Conservation (phyloP, 2,797 vertebrate genomes). For the Crypturellus tataupa region DNA sequence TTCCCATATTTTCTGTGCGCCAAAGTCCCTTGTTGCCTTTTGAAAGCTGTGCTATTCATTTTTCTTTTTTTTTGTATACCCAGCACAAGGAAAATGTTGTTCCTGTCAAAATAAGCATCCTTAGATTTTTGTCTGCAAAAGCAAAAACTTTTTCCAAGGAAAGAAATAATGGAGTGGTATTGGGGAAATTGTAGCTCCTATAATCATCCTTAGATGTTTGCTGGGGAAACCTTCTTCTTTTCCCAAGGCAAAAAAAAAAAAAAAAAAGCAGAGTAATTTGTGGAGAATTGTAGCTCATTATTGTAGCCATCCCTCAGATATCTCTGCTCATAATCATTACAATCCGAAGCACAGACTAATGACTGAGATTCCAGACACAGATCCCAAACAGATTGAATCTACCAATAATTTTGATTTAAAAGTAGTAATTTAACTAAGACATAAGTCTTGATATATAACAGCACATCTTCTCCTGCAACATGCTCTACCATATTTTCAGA, state of each 20-base stretch:
- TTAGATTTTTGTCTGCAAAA: constrained; percentile 24
- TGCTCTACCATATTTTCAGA: neutral
- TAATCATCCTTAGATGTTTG: neutral
- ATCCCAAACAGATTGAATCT: neutral
- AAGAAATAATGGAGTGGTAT: neutral
- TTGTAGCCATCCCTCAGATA: neutral
- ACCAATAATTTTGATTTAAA: neutral
- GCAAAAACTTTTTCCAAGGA: constrained; percentile 25
- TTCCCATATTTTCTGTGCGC: constrained; percentile 30
- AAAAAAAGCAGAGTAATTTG: neutral
- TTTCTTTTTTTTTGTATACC: constrained; percentile 16
- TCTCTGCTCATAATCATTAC: neutral
- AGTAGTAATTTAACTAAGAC: neutral
- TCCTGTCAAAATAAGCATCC: constrained; percentile 17
- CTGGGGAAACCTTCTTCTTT: neutral
- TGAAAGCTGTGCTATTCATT: neutral
- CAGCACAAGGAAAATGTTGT: constrained; percentile 42
- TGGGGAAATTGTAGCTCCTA: constrained; percentile 17
- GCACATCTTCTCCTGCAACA: neutral
- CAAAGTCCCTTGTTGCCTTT: constrained; percentile 50
- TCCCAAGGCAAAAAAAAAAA: neutral
- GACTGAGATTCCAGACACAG: neutral
- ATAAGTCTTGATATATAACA: neutral
- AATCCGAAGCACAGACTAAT: neutral
- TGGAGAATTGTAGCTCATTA: neutral